phyloP scores from a whole-genome alignment of 1,140 invertebrate species.

The Cydia pomonella region DNA sequence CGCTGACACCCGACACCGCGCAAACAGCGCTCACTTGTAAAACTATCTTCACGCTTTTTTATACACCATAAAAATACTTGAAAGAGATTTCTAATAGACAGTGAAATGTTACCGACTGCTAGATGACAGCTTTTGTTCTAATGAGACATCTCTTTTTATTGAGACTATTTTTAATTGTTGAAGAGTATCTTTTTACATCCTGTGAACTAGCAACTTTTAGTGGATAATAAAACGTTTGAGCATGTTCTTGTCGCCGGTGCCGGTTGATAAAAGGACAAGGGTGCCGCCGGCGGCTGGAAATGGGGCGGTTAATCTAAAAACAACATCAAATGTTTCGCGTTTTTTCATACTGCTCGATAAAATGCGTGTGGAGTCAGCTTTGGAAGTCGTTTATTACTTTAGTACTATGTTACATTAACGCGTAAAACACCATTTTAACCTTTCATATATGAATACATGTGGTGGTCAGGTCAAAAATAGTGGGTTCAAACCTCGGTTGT shows the following conservation, averaged over 20 bases:
- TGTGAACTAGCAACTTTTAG: slow-evolving; percentile 20
- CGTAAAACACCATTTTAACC: no score
- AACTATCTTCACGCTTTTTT: slow-evolving; percentile 76
- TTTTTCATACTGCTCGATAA: background rate
- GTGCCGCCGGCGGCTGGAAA: background rate
- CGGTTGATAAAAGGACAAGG: background rate
- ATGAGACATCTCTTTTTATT: slow-evolving; percentile 74
- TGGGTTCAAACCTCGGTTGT: no score
- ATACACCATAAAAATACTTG: slow-evolving; percentile 77
- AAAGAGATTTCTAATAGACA: slow-evolving; percentile 77
- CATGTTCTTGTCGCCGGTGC: background rate
- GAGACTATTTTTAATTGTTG: slow-evolving; percentile 68
- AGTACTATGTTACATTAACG: no score
- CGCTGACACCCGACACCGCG: slow-evolving; percentile 69
- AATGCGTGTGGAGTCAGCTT: background rate
- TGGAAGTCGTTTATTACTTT: background rate
- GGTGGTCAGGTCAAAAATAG: no score
- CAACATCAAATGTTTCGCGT: background rate
- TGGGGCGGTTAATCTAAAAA: background rate
- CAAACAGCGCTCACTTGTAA: slow-evolving; percentile 78
- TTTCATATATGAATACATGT: no score
- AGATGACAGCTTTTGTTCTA: slow-evolving; percentile 79
- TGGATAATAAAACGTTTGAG: slow-evolving; percentile 27
- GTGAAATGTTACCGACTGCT: slow-evolving; percentile 77
- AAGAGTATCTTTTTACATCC: background rate